Percentiles rank a stretch among this genome's conserved stretches.
These are phyloP conservation scores for Leucophenga montana DNA, from an alignment of 2,888 invertebrate species.

Conservation along the genomic window DNA sequence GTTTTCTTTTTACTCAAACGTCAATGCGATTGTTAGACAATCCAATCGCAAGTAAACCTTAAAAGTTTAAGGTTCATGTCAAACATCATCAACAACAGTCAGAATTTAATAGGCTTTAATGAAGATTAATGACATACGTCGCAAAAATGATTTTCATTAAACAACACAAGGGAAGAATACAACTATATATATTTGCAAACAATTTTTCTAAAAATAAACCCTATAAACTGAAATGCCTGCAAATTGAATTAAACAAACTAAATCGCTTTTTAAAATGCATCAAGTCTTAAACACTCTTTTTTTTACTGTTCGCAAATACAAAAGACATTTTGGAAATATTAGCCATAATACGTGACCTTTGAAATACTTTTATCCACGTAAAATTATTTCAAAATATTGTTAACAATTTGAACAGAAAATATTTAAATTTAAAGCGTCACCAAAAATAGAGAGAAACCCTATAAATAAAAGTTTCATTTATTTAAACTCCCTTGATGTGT, in stretches of 20 bases:
- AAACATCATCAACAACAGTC: too few species aligned
- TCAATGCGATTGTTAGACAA: background rate
- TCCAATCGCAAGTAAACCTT: slow-evolving; percentile 10
- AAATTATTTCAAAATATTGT: background rate
- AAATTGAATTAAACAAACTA: slow-evolving; percentile 19
- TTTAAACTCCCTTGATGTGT: too few species aligned
- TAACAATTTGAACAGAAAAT: background rate
- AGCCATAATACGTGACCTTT: too few species aligned
- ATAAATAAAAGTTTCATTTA: too few species aligned
- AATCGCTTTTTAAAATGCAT: slow-evolving; percentile 1
- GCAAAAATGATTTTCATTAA: background rate
- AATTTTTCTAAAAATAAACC: background rate
- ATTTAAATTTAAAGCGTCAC: too few species aligned
- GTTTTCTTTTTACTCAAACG: background rate
- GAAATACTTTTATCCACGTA: background rate
- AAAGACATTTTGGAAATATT: too few species aligned
- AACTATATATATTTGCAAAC: background rate
- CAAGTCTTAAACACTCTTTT: too few species aligned
- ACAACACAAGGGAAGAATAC: background rate
- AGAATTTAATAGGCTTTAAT: slow-evolving; percentile 4
- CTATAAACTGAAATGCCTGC: background rate
- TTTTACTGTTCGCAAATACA: too few species aligned
- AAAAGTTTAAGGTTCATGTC: slow-evolving; percentile 5
- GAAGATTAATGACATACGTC: slow-evolving; percentile 22
- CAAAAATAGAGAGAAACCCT: too few species aligned